Evolutionary conservation across 2,888 invertebrate genomes (phyloP), one percentile per base, ranked within the genome.

Genomic region (Lomographa bimaculata): DNA sequence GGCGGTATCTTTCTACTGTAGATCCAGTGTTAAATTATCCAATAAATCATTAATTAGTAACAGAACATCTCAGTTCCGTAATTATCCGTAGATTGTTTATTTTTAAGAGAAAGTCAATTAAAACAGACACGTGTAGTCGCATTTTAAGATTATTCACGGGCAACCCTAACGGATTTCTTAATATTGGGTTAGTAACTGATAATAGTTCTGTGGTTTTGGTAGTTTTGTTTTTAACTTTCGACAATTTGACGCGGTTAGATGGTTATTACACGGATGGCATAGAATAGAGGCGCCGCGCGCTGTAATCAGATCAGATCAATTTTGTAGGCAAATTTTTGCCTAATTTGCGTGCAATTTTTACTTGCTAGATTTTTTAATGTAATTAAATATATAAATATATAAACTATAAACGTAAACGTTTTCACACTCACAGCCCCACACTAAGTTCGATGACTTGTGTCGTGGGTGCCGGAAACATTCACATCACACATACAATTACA

Each of bases 211-310:
- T 46, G 35, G 27, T 49, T 48, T 53, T 47, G 48, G 55, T 55
- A 53, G 53, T 55, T 50, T 52, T 48, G 28, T 39, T 32, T 33
- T 28, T 5, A 43, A 48, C 46, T 48, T 46, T 53, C 46, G 18
- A 36, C 7, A 27, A 55, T 55, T 55, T 39, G 50, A 28, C 38
- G 11, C 46, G 39, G 46, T 37, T 36, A 37, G 19, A 33, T 27
- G 18, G 26, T 32, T 37, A 49, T 33, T 17, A 39, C 33, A 48
- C 42, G 34, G 38, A 26, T 40, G 33, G 35, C 45, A 45, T 40
- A 51, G 51, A 54, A 11, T 41, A 21, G 8, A 30, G 21, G 26
- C 21, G 44, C 27, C 27, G 7, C 11, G n/a, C 14, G 2, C 14
- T 9, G 20, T 3, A 9, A 10, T 35, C 23, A 47, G 45, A 41